Conservation (phyloP, 64 coral and sea anemone genomes). For the Pachyseris speciosa region DNA sequence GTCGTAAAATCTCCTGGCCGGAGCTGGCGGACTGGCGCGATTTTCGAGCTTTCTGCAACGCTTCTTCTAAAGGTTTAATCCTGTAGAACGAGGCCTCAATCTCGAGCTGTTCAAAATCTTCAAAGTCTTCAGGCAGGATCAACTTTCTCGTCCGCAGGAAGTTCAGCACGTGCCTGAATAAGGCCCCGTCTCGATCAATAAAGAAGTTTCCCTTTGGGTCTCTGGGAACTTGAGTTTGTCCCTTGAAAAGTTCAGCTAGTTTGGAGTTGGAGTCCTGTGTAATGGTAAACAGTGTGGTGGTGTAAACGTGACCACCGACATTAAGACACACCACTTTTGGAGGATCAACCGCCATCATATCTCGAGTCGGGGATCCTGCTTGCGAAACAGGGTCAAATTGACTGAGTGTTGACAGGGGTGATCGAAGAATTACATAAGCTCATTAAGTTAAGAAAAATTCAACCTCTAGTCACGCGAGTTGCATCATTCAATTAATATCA, state of each 20-base stretch:
- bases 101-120: constrained; percentile 68
- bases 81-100: constrained; percentile 78
- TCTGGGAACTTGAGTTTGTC: constrained; percentile 16
- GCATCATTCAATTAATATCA: too few species aligned
- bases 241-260: constrained; percentile 69
- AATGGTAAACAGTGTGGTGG: constrained; percentile 66
- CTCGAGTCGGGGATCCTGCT: not conserved
- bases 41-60: constrained; percentile 33
- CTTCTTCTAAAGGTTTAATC: constrained; percentile 58
- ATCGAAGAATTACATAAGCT: too few species aligned
- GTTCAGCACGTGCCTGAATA: constrained; percentile 70
- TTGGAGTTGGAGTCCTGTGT: constrained; percentile 77
- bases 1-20: constrained; percentile 37
- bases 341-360: not conserved
- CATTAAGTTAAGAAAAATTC: too few species aligned
- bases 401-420: not conserved
- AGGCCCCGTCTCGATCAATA: constrained; percentile 81
- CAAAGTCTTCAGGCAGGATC: constrained; percentile 54
- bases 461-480: too few species aligned
- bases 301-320: constrained; percentile 80
- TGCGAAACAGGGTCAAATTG: not conserved
- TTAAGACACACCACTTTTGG: constrained; percentile 68
- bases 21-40: not conserved
- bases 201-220: constrained; percentile 75
- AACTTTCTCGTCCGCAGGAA: constrained; percentile 75